Percentiles rank a stretch among this genome's conserved stretches.
phyloP scores from a whole-genome alignment of 2,113 vertebrate species.

The Carollia perspicillata region DNA sequence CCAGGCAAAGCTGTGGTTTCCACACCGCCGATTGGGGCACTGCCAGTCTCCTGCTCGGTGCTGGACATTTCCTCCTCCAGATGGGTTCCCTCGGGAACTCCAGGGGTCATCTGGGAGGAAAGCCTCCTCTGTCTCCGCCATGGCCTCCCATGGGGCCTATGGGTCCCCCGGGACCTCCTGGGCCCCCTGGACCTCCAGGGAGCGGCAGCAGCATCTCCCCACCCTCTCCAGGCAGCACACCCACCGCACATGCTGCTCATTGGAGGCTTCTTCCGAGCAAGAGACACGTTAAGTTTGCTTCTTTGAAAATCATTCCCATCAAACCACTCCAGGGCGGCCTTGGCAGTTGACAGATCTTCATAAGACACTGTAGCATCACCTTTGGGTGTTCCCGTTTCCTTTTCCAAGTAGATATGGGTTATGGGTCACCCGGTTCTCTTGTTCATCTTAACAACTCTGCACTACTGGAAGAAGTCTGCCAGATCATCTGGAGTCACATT shows the following conservation, averaged over 20 bases:
- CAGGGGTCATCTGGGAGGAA: conserved; percentile 89
- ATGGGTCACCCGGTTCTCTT: conserved; percentile 94
- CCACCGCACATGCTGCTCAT: conserved; percentile 84
- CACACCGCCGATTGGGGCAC: conserved; percentile 96
- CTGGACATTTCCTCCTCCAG: conserved; percentile 93
- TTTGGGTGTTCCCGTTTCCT: conserved; percentile 88
- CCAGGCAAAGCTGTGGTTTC: conserved; percentile 99
- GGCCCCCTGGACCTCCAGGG: conserved; percentile 85
- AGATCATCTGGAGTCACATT: too few species aligned
- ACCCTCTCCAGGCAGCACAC: conserved; percentile 89
- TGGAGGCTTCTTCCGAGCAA: conserved; percentile 91
- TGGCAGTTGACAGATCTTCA: too few species aligned
- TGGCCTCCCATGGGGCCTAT: conserved; percentile 92
- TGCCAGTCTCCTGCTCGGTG: conserved; percentile 98
- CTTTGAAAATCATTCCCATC: conserved; percentile 51
- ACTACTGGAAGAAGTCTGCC: too few species aligned
- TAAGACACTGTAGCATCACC: too few species aligned
- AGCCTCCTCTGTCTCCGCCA: conserved; percentile 89
- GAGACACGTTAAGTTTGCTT: conserved; percentile 90
- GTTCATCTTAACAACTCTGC: conserved; percentile 86
- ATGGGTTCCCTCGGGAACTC: conserved; percentile 90
- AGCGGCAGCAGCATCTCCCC: conserved; percentile 88
- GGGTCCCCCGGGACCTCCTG: conserved; percentile 87
- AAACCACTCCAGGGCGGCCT: too few species aligned
- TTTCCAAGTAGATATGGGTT: conserved; percentile 96